phyloP scores from a whole-genome alignment of 2,113 vertebrate species.

The Burhinus oedicnemus region DNA sequence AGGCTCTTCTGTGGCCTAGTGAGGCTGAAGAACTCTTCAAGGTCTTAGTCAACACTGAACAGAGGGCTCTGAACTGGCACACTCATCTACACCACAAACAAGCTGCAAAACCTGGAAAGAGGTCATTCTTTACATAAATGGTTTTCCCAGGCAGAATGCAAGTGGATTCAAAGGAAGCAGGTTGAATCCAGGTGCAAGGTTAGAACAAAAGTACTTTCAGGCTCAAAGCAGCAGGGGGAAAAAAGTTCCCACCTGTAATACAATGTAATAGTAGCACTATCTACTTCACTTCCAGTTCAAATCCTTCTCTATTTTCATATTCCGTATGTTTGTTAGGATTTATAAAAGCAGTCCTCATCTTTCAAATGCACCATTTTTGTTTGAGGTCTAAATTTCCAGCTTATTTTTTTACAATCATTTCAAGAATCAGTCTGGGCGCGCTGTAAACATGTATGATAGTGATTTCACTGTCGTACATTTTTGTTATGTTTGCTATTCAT shows the following conservation, averaged over 20 bases:
- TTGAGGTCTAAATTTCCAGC: not conserved
- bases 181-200: slow-evolving; percentile 55
- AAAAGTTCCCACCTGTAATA: not conserved
- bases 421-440: not conserved
- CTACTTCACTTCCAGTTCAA: not conserved
- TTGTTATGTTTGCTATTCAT: not conserved
- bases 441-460: not conserved
- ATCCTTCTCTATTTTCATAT: not conserved
- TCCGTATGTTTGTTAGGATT: not conserved
- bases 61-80: slow-evolving; percentile 46
- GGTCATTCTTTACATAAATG: slow-evolving; percentile 64
- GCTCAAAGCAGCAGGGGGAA: slow-evolving; percentile 27
- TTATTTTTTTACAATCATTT: not conserved
- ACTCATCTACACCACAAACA: slow-evolving; percentile 67
- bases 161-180: slow-evolving; percentile 44
- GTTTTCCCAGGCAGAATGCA: slow-evolving; percentile 73
- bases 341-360: not conserved
- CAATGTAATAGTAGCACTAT: not conserved
- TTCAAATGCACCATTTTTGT: not conserved
- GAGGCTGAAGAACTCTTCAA: slow-evolving; percentile 74
- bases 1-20: slow-evolving; percentile 59
- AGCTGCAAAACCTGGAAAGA: slow-evolving; percentile 32
- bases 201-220: slow-evolving; percentile 60
- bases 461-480: not conserved
- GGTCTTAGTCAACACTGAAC: slow-evolving; percentile 51